phyloP scores from a whole-genome alignment of 1,140 invertebrate genomes.

The Apis florea region DNA sequence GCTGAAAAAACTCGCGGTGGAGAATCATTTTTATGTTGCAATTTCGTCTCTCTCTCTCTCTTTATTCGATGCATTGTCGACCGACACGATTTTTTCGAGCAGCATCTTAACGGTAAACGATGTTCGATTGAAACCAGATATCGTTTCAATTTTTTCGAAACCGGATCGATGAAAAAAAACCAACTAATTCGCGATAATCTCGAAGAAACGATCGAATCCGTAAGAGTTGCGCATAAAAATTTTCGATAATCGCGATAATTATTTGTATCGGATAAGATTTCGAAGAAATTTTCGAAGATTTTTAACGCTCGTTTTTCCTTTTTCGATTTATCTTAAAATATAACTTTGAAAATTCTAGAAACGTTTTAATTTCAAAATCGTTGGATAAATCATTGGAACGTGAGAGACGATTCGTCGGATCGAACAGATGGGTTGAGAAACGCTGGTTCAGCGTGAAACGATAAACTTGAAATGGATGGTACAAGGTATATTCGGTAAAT shows the following conservation, averaged over 20 bases:
- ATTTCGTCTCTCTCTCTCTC: constrained; percentile 16
- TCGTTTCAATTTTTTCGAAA: neutral
- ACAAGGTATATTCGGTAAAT: neutral
- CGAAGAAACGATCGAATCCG: no score
- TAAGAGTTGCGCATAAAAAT: no score
- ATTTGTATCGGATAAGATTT: no score
- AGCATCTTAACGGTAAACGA: neutral
- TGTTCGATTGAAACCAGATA: neutral
- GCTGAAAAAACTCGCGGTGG: constrained; percentile 53
- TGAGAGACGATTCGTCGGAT: no score
- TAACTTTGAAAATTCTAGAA: neutral
- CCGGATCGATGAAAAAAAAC: no score
- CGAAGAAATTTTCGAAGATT: no score
- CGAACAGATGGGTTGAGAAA: neutral
- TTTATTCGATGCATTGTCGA: neutral
- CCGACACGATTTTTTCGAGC: neutral
- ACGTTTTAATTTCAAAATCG: no score
- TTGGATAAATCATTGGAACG: no score
- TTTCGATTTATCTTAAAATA: no score
- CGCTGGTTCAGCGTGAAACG: neutral
- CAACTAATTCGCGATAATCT: no score
- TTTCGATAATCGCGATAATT: no score
- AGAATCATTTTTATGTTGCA: constrained; percentile 62
- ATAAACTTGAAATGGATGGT: neutral
- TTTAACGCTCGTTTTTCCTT: no score